Evolutionary conservation across 1,140 invertebrate species (phyloP).

Genomic region (Parasteatoda tepidariorum): DNA sequence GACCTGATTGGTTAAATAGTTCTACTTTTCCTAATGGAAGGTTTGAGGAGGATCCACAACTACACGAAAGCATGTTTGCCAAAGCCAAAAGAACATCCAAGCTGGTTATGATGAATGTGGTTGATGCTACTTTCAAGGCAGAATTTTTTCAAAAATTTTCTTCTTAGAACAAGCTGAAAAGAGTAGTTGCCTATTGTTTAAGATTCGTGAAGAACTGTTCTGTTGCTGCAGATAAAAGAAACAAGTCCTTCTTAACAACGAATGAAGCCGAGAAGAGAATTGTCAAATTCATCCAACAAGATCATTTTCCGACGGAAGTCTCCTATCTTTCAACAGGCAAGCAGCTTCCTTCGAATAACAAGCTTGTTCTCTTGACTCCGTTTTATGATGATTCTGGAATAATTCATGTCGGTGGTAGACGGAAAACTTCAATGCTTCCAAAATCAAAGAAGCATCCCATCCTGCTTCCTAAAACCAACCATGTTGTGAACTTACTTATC

Average conservation of each 20-base stretch:
- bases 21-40: no score
- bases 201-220: conserved; percentile 9
- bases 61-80: not conserved
- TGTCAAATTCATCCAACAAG: not conserved
- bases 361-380: conserved; percentile 1
- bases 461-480: conserved; percentile 20
- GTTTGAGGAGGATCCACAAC: no score
- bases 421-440: conserved; percentile 34
- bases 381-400: conserved; percentile 1
- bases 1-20: conserved; percentile 22
- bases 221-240: no score
- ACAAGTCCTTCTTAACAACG: not conserved
- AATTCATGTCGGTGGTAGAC: not conserved
- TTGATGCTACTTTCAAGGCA: not conserved
- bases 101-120: no score
- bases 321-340: not conserved
- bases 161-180: conserved; percentile 13
- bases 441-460: conserved; percentile 23
- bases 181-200: conserved; percentile 21
- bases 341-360: conserved; percentile 15
- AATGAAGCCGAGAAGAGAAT: not conserved
- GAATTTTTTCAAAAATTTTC: conserved; percentile 15
- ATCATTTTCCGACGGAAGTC: not conserved
- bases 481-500: conserved; percentile 66
- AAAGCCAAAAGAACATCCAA: not conserved